Evolutionary conservation across 2,888 invertebrate species (phyloP).

Genomic region (Branchipolynoe longqiensis): DNA sequence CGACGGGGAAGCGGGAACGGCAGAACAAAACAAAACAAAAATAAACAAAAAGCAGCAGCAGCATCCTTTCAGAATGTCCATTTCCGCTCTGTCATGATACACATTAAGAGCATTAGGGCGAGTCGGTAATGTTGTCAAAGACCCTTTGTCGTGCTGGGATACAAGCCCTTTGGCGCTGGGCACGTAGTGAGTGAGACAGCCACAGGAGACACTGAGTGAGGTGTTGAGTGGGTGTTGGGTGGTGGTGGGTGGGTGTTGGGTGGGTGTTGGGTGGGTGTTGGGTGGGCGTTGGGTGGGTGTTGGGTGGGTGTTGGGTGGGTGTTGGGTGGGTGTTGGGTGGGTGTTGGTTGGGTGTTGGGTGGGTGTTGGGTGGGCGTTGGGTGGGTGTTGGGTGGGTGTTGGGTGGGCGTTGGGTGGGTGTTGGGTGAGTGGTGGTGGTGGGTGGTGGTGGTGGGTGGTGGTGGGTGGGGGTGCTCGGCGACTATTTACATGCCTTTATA

Average conservation of each 20-base stretch:
- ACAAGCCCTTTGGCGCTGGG: slow-evolving; percentile 17
- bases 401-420: neutral
- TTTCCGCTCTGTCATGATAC: slow-evolving; percentile 9
- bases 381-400: neutral
- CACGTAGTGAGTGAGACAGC: neutral
- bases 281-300: neutral
- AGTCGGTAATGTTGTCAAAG: slow-evolving; percentile 45
- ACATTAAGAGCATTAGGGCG: slow-evolving; percentile 22
- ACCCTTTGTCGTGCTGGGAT: slow-evolving; percentile 19
- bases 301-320: neutral
- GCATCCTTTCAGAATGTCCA: slow-evolving; percentile 40
- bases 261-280: neutral
- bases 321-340: neutral
- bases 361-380: neutral
- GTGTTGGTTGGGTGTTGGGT: neutral
- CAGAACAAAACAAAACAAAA: no score
- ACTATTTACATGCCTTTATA: no score
- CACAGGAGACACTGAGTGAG: neutral
- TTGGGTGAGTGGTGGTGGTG: neutral
- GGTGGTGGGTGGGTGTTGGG: neutral
- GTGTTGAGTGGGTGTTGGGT: neutral
- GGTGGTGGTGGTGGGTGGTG: neutral
- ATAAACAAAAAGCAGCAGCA: no score
- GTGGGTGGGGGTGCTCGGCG: neutral
- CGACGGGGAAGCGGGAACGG: no score